Conservation (phyloP, 2,797 vertebrate species). For the Percopsis omiscomaycus region DNA sequence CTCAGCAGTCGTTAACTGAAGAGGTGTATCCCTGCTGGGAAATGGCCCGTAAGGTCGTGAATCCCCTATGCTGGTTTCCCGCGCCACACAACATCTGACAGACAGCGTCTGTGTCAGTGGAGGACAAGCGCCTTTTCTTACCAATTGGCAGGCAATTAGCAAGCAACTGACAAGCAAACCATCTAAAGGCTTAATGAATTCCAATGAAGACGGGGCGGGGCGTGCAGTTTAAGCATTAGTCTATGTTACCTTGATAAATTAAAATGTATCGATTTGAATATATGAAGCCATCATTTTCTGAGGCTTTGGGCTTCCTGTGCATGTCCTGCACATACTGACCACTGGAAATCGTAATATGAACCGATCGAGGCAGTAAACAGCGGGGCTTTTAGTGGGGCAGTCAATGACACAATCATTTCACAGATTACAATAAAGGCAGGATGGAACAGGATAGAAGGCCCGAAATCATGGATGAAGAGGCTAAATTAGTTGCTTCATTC, state of each 20-base stretch:
- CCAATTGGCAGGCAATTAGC: neutral
- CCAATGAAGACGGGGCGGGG: conserved; percentile 10
- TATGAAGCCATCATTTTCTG: conserved; percentile 15
- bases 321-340: conserved; percentile 4
- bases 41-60: neutral
- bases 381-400: conserved; percentile 10
- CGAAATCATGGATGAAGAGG: too few relatives aligned
- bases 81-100: conserved; percentile 17
- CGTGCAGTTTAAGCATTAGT: neutral
- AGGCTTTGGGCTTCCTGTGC: conserved; percentile 25
- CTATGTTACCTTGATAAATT: conserved; percentile 15
- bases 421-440: conserved; percentile 38
- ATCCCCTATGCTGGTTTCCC: too few relatives aligned
- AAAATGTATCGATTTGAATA: conserved; percentile 30
- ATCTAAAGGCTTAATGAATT: conserved; percentile 30
- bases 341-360: conserved; percentile 8
- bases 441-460: conserved; percentile 13
- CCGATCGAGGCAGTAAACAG: neutral
- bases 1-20: neutral
- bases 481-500: too few relatives aligned
- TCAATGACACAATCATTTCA: conserved; percentile 33
- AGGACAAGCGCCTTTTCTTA: conserved; percentile 25
- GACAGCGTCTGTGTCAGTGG: conserved; percentile 3
- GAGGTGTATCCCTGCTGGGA: neutral
- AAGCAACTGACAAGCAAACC: conserved; percentile 23